Evolutionary conservation across 2,888 invertebrate species (phyloP).

Genomic region (Drosophila algonquin): DNA sequence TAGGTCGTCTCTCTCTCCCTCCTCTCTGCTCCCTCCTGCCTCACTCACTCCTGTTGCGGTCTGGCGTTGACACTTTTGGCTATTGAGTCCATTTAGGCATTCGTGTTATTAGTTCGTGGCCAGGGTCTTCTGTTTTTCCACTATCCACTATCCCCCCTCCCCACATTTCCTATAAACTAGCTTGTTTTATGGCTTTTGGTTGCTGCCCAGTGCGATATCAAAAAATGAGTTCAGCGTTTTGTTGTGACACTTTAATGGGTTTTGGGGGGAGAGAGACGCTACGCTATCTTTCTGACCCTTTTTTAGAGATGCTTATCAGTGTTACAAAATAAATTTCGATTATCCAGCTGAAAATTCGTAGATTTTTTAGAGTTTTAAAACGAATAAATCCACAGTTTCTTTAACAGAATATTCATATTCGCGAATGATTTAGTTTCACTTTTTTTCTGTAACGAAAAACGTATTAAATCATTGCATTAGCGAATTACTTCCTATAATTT

Average conservation of each 20-base stretch:
- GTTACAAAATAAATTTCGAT: conserved; percentile 37
- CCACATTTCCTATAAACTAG: conserved; percentile 46
- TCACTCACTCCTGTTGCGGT: not conserved
- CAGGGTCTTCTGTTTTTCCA: conserved; percentile 59
- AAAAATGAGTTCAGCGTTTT: conserved; percentile 76
- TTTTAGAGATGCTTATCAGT: conserved; percentile 33
- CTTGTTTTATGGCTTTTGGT: conserved; percentile 58
- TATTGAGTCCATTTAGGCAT: conserved; percentile 57
- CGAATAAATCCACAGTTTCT: not conserved
- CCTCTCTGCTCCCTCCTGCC: not conserved
- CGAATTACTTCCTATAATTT: too few species aligned
- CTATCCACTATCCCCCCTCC: not conserved
- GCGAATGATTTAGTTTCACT: too few species aligned
- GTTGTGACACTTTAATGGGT: conserved; percentile 75
- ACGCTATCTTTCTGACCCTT: conserved; percentile 14
- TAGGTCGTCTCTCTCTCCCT: conserved; percentile 14
- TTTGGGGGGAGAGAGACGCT: not conserved
- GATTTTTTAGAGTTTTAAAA: conserved; percentile 4
- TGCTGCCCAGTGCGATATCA: conserved; percentile 49
- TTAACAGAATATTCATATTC: not conserved
- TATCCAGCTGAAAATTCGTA: conserved; percentile 26
- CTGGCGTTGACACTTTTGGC: conserved; percentile 43
- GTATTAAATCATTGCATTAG: too few species aligned
- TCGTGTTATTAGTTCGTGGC: conserved; percentile 70
- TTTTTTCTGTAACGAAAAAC: too few species aligned